These are phyloP conservation scores for Choloepus hoffmanni DNA, from an alignment of 2,113 vertebrate genomes.

Conservation along the genomic window DNA sequence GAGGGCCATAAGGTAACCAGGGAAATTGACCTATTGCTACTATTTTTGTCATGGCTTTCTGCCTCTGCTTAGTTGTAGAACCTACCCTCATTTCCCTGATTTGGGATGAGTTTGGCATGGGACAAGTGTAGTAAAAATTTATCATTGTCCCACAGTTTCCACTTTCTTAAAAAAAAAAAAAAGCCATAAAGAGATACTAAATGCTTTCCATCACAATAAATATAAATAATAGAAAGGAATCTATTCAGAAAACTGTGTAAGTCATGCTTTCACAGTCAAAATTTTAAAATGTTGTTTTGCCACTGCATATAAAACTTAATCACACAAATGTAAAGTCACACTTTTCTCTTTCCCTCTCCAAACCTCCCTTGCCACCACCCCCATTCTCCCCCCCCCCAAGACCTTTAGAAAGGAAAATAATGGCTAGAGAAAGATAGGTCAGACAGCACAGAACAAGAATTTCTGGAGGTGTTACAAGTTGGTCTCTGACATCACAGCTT, in stretches of 20 bases:
- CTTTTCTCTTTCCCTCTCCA: neutral
- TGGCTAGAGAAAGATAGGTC: neutral
- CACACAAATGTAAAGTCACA: neutral
- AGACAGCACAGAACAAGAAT: neutral
- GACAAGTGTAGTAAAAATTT: neutral
- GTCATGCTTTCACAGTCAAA: neutral
- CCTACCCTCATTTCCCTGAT: neutral
- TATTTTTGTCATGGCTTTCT: neutral
- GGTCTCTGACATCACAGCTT: neutral
- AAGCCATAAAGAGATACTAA: neutral
- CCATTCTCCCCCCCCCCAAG: neutral
- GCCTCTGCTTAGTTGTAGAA: neutral
- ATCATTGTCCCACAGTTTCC: neutral
- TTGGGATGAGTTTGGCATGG: neutral
- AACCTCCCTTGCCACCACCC: neutral
- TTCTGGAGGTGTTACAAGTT: constrained; percentile 26
- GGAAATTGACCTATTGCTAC: neutral
- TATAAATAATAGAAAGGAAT: neutral
- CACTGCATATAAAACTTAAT: neutral
- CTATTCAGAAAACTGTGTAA: neutral
- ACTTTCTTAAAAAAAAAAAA: neutral
- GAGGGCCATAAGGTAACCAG: neutral
- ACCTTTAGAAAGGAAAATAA: constrained; percentile 40
- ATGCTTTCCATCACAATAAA: neutral
- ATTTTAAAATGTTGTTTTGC: neutral